These are phyloP conservation scores for Cerastoderma edule DNA, from an alignment of 2,888 invertebrate species.

Conservation along the genomic window DNA sequence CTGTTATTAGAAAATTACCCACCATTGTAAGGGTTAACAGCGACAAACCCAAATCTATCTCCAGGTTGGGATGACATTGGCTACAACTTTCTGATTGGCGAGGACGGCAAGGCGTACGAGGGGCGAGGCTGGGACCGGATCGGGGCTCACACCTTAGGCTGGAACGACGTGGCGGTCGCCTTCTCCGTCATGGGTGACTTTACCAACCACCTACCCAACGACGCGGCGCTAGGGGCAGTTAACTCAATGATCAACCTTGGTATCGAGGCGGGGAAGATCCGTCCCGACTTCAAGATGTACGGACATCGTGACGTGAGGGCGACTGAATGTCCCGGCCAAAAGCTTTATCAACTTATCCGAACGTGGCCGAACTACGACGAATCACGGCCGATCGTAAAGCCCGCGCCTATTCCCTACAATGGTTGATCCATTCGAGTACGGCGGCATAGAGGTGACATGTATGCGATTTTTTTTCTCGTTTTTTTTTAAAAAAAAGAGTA, in stretches of 20 bases:
- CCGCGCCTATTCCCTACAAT: constrained; percentile 50
- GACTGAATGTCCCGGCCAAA: constrained; percentile 75
- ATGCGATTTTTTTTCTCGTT: too few species aligned
- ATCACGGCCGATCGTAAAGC: constrained; percentile 49
- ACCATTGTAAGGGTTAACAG: too few species aligned
- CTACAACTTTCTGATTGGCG: constrained; percentile 90
- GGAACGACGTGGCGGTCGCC: constrained; percentile 85
- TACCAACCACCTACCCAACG: constrained; percentile 68
- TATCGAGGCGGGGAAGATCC: constrained; percentile 67
- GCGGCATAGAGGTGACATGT: too few species aligned
- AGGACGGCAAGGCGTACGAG: constrained; percentile 90
- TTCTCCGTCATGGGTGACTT: constrained; percentile 80
- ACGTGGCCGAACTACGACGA: constrained; percentile 67
- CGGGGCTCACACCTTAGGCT: constrained; percentile 88
- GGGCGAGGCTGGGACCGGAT: constrained; percentile 90
- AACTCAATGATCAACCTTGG: constrained; percentile 73
- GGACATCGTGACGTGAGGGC: constrained; percentile 74
- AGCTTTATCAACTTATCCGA: constrained; percentile 67
- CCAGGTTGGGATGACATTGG: constrained; percentile 69
- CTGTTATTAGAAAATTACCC: too few species aligned
- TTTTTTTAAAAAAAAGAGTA: too few species aligned
- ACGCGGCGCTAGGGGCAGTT: constrained; percentile 62
- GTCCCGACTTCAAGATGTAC: constrained; percentile 68
- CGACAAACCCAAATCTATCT: too few species aligned
- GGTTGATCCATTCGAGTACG: neutral